phyloP scores from a whole-genome alignment of 2,888 invertebrate genomes.

The Euplexia lucipara region DNA sequence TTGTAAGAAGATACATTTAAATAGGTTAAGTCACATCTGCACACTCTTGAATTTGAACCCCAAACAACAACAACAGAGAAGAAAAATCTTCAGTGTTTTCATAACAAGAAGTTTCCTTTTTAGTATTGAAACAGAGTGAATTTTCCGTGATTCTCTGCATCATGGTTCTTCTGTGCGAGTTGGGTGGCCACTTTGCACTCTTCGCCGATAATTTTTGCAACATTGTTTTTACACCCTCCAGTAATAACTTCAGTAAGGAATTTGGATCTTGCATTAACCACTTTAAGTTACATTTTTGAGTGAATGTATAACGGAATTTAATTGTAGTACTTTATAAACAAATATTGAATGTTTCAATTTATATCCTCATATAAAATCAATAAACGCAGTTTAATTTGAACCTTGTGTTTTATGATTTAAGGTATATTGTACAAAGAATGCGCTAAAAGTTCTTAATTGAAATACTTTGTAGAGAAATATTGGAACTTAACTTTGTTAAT shows the following conservation, averaged over 20 bases:
- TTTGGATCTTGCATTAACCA: not conserved
- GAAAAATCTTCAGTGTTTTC: not conserved
- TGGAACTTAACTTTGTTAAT: conserved; percentile 57
- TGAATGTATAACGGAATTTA: conserved; percentile 11
- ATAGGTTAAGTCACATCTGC: no score
- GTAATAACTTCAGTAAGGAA: not conserved
- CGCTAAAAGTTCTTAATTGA: conserved; percentile 41
- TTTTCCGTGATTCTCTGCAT: conserved; percentile 8
- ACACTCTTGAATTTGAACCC: no score
- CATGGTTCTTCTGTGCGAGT: conserved; percentile 31
- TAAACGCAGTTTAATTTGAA: conserved; percentile 16
- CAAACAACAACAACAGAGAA: not conserved
- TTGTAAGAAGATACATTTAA: no score
- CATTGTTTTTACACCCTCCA: conserved; percentile 62
- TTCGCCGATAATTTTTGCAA: conserved; percentile 62
- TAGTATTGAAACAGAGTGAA: not conserved
- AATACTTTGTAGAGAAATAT: conserved; percentile 51
- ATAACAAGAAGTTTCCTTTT: not conserved
- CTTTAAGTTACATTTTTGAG: conserved; percentile 1
- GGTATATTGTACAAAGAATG: conserved; percentile 25
- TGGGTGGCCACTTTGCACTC: conserved; percentile 76
- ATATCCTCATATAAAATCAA: conserved; percentile 27
- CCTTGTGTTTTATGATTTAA: not conserved
- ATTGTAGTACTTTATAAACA: conserved; percentile 49
- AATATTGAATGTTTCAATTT: conserved; percentile 58